Evolutionary conservation across 2,113 vertebrate species (phyloP).

Genomic region (Phalacrocorax carbo): DNA sequence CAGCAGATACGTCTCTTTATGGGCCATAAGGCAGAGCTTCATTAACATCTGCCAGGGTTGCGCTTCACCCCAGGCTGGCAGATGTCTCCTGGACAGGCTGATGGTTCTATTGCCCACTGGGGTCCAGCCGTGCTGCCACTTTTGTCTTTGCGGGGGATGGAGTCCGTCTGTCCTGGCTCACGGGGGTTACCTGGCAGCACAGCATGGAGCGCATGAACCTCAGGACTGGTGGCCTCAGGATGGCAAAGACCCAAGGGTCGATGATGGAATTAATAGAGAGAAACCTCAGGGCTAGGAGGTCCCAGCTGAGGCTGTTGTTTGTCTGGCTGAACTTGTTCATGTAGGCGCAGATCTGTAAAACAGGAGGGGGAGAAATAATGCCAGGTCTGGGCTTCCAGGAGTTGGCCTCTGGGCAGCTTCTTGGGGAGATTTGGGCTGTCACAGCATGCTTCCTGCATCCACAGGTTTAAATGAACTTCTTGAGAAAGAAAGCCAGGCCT

Average conservation of each 20-base stretch:
- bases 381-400: not conserved
- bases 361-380: not conserved
- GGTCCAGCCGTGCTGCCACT: not conserved
- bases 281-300: conserved; percentile 85
- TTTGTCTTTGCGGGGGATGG: not conserved
- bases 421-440: not conserved
- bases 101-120: not conserved
- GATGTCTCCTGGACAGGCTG: not conserved
- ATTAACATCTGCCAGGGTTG: not conserved
- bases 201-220: conserved; percentile 76
- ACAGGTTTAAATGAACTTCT: not conserved
- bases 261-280: conserved; percentile 90
- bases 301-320: not conserved
- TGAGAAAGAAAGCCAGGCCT: not conserved
- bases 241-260: conserved; percentile 92
- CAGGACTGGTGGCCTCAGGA: conserved; percentile 85
- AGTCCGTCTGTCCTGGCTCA: not conserved
- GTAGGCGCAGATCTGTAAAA: conserved; percentile 85
- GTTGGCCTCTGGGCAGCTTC: rapidly evolving
- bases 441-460: not conserved
- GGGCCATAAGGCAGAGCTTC: not conserved
- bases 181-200: conserved; percentile 62
- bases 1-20: not conserved
- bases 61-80: not conserved
- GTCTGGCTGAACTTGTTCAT: conserved; percentile 56